phyloP scores from a whole-genome alignment of 2,888 invertebrate species.

The Cinara cedri region DNA sequence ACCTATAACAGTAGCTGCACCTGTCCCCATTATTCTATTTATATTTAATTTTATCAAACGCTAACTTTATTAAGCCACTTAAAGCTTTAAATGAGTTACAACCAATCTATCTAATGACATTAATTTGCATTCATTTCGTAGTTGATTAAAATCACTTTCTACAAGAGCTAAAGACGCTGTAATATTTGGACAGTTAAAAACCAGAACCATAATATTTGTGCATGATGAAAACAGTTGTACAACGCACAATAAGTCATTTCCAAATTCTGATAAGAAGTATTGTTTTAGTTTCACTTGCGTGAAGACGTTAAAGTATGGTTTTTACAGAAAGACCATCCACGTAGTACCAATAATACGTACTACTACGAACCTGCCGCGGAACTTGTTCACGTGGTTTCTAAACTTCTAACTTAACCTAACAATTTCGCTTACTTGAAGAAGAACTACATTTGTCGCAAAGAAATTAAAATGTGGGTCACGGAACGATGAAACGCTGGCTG shows the following conservation, averaged over 20 bases:
- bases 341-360: too few species aligned
- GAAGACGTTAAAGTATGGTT: too few species aligned
- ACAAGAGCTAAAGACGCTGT: conserved; percentile 10
- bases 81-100: not conserved
- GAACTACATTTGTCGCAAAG: too few species aligned
- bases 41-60: not conserved
- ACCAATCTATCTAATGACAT: not conserved
- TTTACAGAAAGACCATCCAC: too few species aligned
- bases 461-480: too few species aligned
- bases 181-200: not conserved
- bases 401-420: too few species aligned
- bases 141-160: not conserved
- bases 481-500: too few species aligned
- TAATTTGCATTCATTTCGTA: not conserved
- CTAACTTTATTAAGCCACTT: not conserved
- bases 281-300: not conserved
- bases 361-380: too few species aligned
- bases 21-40: too few species aligned
- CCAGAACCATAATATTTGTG: not conserved
- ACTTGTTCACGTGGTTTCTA: too few species aligned
- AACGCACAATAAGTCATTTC: not conserved
- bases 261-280: not conserved
- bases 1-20: too few species aligned
- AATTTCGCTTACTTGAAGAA: too few species aligned
- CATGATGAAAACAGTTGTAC: not conserved